These are phyloP conservation scores for Hippopotamyrus pictus DNA, from an alignment of 2,797 vertebrate genomes.

Conservation along the genomic window DNA sequence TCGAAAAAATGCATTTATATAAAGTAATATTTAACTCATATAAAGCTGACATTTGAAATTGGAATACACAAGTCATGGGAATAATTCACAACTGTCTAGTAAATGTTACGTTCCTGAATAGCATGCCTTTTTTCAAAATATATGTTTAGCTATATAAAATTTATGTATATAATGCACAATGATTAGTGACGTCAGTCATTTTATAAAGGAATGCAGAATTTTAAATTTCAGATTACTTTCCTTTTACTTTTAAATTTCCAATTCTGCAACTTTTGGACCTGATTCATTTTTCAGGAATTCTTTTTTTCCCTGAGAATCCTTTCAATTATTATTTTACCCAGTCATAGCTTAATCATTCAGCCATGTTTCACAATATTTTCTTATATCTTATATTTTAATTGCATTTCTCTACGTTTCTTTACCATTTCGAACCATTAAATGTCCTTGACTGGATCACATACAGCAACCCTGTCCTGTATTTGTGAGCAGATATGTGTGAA, in stretches of 20 bases:
- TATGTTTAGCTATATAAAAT: neutral
- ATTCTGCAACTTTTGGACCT: slow-evolving; percentile 43
- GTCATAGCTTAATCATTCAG: neutral
- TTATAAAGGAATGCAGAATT: neutral
- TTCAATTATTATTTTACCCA: neutral
- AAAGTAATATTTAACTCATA: slow-evolving; percentile 32
- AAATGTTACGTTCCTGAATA: slow-evolving; percentile 21
- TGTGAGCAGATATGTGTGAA: neutral
- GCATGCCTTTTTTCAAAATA: neutral
- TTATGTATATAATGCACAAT: neutral
- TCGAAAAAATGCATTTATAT: slow-evolving; percentile 31
- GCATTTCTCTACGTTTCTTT: neutral
- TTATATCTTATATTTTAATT: neutral
- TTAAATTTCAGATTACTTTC: slow-evolving; percentile 32
- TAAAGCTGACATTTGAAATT: neutral
- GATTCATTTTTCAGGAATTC: neutral
- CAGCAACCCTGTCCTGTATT: neutral
- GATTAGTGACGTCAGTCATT: neutral
- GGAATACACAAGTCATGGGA: slow-evolving; percentile 7
- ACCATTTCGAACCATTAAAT: neutral
- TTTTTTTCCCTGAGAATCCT: neutral
- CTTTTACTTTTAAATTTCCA: slow-evolving; percentile 8
- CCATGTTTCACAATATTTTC: neutral
- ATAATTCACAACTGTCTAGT: slow-evolving; percentile 59
- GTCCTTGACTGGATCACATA: neutral